Evolutionary conservation across 37 sponge, comb jelly and placozoan species (phyloP).

Genomic region (Petrosia ficiformis): DNA sequence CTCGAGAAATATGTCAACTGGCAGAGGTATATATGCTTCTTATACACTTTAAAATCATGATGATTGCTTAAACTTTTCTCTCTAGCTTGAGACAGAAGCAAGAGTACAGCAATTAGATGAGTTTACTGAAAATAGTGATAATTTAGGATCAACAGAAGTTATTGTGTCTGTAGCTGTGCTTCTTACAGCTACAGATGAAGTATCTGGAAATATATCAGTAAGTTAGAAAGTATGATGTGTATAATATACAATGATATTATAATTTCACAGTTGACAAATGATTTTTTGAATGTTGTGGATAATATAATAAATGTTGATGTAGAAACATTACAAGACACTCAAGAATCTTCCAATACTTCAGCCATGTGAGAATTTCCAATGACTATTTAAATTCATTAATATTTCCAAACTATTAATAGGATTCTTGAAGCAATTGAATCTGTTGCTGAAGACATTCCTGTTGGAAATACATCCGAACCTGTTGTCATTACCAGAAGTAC

Average conservation of each 20-base stretch:
- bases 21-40: slow-evolving; percentile 32
- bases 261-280: slow-evolving; percentile 9
- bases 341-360: slow-evolving; percentile 14
- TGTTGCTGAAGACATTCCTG: slow-evolving; percentile 5
- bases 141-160: neutral
- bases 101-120: neutral
- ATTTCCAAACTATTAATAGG: neutral
- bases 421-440: slow-evolving; percentile 7
- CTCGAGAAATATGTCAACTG: slow-evolving; percentile 22
- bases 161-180: neutral
- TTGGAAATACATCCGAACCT: neutral
- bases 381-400: neutral
- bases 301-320: slow-evolving; percentile 25
- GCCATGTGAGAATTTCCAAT: slow-evolving; percentile 12
- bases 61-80: too few species aligned
- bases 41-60: too few species aligned
- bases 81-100: neutral
- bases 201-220: slow-evolving; percentile 13
- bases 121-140: neutral
- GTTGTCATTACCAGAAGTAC: neutral
- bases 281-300: slow-evolving; percentile 20
- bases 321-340: slow-evolving; percentile 18
- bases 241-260: too few species aligned
- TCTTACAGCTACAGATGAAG: neutral
- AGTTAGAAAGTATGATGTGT: neutral